A percentile compares a stretch with the other conserved stretches of the same genome.
Conservation (phyloP, 2,888 invertebrate genomes). For the Morpho achilles region DNA sequence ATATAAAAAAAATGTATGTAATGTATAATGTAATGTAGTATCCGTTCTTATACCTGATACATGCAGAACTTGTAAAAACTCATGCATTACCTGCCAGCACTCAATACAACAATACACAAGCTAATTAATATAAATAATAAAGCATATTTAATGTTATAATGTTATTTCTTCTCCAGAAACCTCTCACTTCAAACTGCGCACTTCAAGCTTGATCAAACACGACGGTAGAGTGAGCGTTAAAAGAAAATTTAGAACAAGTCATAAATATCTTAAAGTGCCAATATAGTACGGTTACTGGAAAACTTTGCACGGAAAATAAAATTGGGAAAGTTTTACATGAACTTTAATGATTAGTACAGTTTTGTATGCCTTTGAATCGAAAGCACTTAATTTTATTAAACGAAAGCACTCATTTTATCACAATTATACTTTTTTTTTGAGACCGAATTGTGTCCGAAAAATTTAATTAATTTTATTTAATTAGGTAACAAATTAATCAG, state of each 20-base stretch:
- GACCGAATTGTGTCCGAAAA: no score
- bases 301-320: conserved; percentile 24
- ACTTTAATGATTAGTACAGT: conserved; percentile 16
- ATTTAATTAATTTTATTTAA: no score
- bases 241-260: conserved; percentile 26
- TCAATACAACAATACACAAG: not conserved
- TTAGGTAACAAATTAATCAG: no score
- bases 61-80: no score
- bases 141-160: not conserved
- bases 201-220: conserved; percentile 22
- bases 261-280: conserved; percentile 26
- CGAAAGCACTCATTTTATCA: no score
- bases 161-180: not conserved
- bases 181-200: not conserved
- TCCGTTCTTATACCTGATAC: no score
- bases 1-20: not conserved
- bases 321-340: conserved; percentile 20
- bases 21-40: not conserved
- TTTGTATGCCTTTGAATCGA: no score
- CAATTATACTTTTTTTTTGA: no score
- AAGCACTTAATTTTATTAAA: no score
- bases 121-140: not conserved
- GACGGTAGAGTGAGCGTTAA: conserved; percentile 16
- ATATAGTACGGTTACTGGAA: conserved; percentile 24
- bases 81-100: not conserved